Evolutionary conservation across 2,113 vertebrate species (phyloP), one percentile per base, ranked within the genome.

Genomic region (Heterochromis multidens): DNA sequence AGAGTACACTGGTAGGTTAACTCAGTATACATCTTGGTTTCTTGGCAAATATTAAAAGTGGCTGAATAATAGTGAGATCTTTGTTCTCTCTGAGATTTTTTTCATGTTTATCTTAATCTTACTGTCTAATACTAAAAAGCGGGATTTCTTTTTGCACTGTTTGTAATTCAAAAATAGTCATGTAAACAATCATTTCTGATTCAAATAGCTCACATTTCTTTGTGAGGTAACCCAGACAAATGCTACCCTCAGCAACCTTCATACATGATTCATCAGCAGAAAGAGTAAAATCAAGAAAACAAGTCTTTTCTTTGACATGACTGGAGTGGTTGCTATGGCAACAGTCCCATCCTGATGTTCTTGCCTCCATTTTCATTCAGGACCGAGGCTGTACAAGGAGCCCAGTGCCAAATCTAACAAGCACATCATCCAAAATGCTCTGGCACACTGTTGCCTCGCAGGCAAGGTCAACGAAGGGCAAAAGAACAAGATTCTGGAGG

Each of bases 391-490:
- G 67, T 99, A 98, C 95, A 99, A 98, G 93, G 99, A 99, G 93
- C 99, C 98, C 52, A 99, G 99, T 93, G 98, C 98, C 92, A 99
- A 99, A 95, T 99, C 98, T 56, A 99, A 99, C 93, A 99, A 99
- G 85, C 97, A 99, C 86, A 99, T 99, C 29, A 98, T 99, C 93
- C 98, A 99, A 84, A 99, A 99, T 76, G 99, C 98, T 0, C 91
- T 99, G 89, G 96, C 98, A 62, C 97, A 99, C 92, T 99, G 99
- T 95, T 99, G 99, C 94, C 94, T 99, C 93, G 99, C 99, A 88
- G 99, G 99, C 76, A 99, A 98, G 95, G 99, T 99, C 83, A 99
- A 99, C 60, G 98, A 99, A 95, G 97, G 97, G 74, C 99, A 98
- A 93, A 99, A 99, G 96, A 99, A 98, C 92, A 99, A 98, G 92